These are phyloP conservation scores for Callionymus lyra DNA, from an alignment of 2,113 vertebrate genomes.

Conservation along the genomic window DNA sequence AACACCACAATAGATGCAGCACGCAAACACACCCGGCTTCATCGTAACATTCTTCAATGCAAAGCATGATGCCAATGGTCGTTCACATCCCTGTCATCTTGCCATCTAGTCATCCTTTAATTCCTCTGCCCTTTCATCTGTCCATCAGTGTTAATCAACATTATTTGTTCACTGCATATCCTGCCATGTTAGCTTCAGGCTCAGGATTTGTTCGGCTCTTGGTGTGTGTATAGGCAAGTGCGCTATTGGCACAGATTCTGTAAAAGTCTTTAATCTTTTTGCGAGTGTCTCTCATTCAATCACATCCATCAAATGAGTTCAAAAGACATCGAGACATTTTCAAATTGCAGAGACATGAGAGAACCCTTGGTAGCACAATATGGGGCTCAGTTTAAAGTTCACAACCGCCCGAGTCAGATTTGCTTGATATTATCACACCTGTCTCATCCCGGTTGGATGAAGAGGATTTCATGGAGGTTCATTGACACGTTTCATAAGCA, in stretches of 20 bases:
- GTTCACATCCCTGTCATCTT: conserved; percentile 19
- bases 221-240: conserved; percentile 2
- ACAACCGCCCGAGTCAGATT: too few species aligned
- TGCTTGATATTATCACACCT: too few species aligned
- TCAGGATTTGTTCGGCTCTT: conserved; percentile 6
- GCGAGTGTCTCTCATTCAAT: conserved; percentile 8
- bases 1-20: background rate
- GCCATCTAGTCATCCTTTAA: conserved; percentile 26
- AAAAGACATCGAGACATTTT: too few species aligned
- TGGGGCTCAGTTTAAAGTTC: too few species aligned
- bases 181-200: conserved; percentile 1
- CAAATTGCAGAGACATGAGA: too few species aligned
- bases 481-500: too few species aligned
- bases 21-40: background rate
- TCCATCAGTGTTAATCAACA: conserved; percentile 26
- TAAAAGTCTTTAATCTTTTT: conserved; percentile 24
- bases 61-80: conserved; percentile 15
- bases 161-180: conserved; percentile 16
- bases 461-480: too few species aligned
- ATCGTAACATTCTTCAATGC: conserved; percentile 3
- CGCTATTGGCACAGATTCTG: conserved; percentile 12
- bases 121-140: conserved; percentile 36
- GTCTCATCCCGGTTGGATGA: too few species aligned
- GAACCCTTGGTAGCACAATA: too few species aligned
- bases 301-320: too few species aligned